A percentile compares a stretch with the other conserved stretches of the same genome.
These are phyloP conservation scores for Agrochola lychnidis DNA, from an alignment of 2,888 invertebrate genomes.

Conservation along the genomic window DNA sequence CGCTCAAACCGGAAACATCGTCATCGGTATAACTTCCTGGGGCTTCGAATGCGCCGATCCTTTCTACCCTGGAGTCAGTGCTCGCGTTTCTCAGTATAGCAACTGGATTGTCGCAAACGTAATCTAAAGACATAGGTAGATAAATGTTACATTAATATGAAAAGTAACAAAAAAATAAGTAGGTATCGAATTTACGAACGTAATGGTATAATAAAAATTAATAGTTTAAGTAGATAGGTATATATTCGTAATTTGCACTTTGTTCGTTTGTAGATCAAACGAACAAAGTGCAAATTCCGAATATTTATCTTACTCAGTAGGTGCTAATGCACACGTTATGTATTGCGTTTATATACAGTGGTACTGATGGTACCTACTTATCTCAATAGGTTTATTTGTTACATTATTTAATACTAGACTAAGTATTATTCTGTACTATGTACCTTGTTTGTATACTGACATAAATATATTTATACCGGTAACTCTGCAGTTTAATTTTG, in stretches of 20 bases:
- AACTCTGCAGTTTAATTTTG: background rate
- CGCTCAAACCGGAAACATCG: slow-evolving; percentile 71
- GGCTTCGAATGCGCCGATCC: slow-evolving; percentile 85
- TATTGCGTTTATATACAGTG: background rate
- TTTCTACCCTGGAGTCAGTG: slow-evolving; percentile 88
- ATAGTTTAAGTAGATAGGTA: background rate
- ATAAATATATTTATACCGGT: background rate
- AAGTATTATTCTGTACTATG: background rate
- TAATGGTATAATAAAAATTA: background rate
- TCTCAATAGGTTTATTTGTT: background rate
- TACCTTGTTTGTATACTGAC: background rate
- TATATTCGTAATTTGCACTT: too few species aligned
- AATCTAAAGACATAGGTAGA: background rate
- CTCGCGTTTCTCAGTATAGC: slow-evolving; percentile 79
- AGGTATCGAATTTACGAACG: background rate
- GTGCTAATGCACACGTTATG: background rate
- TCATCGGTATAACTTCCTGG: slow-evolving; percentile 88
- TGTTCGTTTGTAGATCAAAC: too few species aligned
- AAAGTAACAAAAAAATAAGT: background rate
- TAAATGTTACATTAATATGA: background rate
- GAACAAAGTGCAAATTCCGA: slow-evolving; percentile 2
- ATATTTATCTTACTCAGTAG: background rate
- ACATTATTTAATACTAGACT: background rate
- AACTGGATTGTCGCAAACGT: slow-evolving; percentile 74
- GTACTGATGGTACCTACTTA: background rate